Base-by-base conservation (phyloP, 2,113 vertebrate genomes). In the Lagopus muta region DNA sequence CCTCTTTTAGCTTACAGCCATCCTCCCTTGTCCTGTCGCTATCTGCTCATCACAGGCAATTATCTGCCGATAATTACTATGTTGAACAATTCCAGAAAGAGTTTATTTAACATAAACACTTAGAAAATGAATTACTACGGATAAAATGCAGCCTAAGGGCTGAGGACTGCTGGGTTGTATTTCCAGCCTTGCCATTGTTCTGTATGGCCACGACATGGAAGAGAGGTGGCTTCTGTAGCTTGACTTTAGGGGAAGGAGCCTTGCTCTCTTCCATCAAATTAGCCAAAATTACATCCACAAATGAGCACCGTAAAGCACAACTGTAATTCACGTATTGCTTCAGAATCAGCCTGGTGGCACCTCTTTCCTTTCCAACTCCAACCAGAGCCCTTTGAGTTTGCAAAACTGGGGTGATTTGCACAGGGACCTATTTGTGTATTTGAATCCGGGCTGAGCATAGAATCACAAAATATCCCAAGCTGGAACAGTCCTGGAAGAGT, bases 71-170 rank as follows among this genome's bases (percentile, higher is more conserved):
- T 81, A 83, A 94, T 93, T 72, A 50, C 12, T 7, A 34, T 1
- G 17, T 2, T 43, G 86, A 73, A 72, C 75, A 71, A 76, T 43
- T 85, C 71, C 84, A 73, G 88, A 90, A 74, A 67, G 74, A 57
- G 71, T 94, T 90, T 88, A n/a, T 91, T 90, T n/a, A 60, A 76
- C 38, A 66, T 50, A 74, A 88, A 32, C 70, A 14, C 20, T 47
- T n/a, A 48, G 79, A 70, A 72, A 81, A 62, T 11, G 45, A 58
- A n/a, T 40, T 22, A 2, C 52, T 47, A 10, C 0, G 84, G 81
- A 65, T 66, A 27, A 69, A 83, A 27, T 1, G 11, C 81, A 67
- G 70, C 71, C 86, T 24, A 3, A 66, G 78, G 85, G 74, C 54
- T 67, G 16, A 27, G 66, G 45, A 18, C 64, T 67, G 30, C 82